Evolutionary conservation across 37 sponge, comb jelly and placozoan genomes (phyloP), one percentile per base, ranked within the genome.

Genomic region (Trichoplax adhaerens): DNA sequence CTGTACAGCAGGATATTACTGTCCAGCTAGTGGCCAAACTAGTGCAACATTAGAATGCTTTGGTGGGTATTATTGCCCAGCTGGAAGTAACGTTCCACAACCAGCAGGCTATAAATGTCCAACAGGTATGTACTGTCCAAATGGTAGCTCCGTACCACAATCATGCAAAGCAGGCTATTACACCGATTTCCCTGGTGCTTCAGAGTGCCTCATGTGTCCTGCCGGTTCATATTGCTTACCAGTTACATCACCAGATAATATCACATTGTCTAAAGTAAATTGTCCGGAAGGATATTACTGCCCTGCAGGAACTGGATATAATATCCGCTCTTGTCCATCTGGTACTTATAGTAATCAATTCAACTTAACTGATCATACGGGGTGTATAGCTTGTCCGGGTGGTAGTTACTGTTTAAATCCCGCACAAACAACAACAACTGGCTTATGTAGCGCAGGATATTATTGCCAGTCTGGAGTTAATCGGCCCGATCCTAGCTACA

Each of bases 251-350:
- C n/a, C 58, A 4, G 73, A 72, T 59, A 63, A 58, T 7, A 53
- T 52, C 49, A 29, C 61, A 12, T 52, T 58, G 5, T 62, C 61
- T 8, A 72, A 12, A 52, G 51, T 53, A 50, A 0, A 6, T 3
- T 77, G 78, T 49, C 78, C 78, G 5, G 61, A 58, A 49, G 78
- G 78, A 48, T 74, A 48, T 46, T 77, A 71, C 72, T 77, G 78
- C 60, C 78, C 78, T 48, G 78, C 5, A 29, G 72, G 72, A 10
- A 77, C 78, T 4, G 70, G 60, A 6, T 48, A 46, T 3, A 47
- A 3, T 56, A 58, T 58, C 56, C 46, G 12, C 8, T 62, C 71
- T 2, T 77, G 78, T 29, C 78, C 78, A 3, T 53, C 54, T 3
- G 78, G 78, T 6, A 70, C 70, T 2, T 77, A 53, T 61, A 71